A percentile compares a stretch with the other conserved stretches of the same genome.
Conservation (phyloP, 2,888 invertebrate species). For the Laothoe populi region DNA sequence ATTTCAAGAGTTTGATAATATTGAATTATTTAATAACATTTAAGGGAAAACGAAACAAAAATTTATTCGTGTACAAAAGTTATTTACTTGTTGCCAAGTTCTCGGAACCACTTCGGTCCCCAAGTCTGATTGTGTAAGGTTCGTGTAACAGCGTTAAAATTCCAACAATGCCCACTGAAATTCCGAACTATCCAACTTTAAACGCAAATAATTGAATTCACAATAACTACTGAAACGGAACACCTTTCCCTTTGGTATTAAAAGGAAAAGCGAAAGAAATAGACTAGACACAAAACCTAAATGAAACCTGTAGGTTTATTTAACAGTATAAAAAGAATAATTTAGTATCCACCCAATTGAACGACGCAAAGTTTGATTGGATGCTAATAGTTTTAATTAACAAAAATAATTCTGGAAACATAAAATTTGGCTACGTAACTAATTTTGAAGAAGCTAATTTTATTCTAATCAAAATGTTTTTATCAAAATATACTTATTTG, state of each 20-base stretch:
- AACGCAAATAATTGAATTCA: constrained; percentile 11
- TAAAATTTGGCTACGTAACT: too few species aligned
- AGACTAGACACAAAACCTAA: neutral
- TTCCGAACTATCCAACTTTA: constrained; percentile 12
- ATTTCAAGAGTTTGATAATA: neutral
- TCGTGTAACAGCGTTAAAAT: constrained; percentile 17
- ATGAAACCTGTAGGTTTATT: too few species aligned
- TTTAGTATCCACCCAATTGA: too few species aligned
- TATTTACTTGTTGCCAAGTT: constrained; percentile 1
- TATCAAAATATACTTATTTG: too few species aligned
- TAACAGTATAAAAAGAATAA: too few species aligned
- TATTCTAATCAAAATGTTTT: too few species aligned
- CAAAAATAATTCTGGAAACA: too few species aligned
- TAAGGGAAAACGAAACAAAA: neutral
- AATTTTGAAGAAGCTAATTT: too few species aligned
- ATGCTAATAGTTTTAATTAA: too few species aligned
- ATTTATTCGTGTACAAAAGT: constrained; percentile 8
- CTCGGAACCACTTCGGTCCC: neutral
- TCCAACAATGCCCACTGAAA: constrained; percentile 15
- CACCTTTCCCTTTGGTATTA: neutral
- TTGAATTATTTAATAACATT: constrained; percentile 11
- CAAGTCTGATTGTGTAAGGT: constrained; percentile 9
- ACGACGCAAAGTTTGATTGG: too few species aligned
- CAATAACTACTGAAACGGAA: neutral
- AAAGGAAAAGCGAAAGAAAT: neutral